Evolutionary conservation across 2,888 invertebrate species (phyloP), one percentile per base, ranked within the genome.

Genomic region (Acanthopleura granulata): DNA sequence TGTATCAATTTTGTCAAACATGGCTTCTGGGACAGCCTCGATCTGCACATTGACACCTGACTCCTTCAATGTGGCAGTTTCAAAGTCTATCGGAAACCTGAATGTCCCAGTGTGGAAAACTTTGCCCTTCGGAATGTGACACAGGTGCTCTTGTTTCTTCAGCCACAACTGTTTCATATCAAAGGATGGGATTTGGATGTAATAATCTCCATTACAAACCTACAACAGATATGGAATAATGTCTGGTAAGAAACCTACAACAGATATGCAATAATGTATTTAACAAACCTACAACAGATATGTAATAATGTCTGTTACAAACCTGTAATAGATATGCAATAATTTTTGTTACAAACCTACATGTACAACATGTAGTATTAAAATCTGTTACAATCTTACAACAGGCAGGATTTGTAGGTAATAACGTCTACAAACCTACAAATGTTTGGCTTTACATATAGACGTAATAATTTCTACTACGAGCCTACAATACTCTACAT

Each of bases 11-110:
- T 91, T 90, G 62, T 88, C 84, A 82, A 91, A 82, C 73, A 92
- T 89, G 30, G 92, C 88, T 61, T 90, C 83, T 49, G 92, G 90
- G 79, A 93, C 87, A 84, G 91, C 88, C 72, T 92, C 91, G 75
- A 93, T 91, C 87, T 83, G 78, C 30, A 88, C 57, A 16, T 77
- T 66, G 16, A 81, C 83, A 14, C 81, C 74, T n/a, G 75, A 80
- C n/a, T 70, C 71, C 14, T 57, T 62, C 40, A 66, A 57, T 51
- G 12, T 30, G 62, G 49, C 72, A 61, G 69, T 69, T 27, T 75
- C 49, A 51, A 69, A 62, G 29, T 72, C 70, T 51, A 70, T 57
- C 9, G 49, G 14, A 62, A n/a, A 61, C 76, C 71, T 72, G 18
- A 66, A 66, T 3, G 22, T 18, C 15, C 29, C 29, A 66, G 66